Percentiles rank a stretch among this genome's conserved stretches.
phyloP scores from a whole-genome alignment of 2,113 vertebrate species.

The Odocoileus virginianus region DNA sequence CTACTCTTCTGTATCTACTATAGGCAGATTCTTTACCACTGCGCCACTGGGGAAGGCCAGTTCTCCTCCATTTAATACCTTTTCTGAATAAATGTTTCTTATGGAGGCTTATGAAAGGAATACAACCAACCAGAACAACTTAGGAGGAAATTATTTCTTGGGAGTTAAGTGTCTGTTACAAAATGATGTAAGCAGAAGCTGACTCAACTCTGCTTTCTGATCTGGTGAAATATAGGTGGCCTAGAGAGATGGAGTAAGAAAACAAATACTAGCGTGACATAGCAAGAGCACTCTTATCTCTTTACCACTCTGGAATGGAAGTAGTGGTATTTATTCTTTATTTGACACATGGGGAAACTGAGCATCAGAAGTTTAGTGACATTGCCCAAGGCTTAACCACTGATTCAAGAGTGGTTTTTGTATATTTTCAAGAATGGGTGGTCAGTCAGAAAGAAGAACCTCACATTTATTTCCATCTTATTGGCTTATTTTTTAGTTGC shows the following conservation, averaged over 20 bases:
- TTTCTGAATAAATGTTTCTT: background rate
- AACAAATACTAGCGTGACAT: background rate
- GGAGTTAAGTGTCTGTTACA: background rate
- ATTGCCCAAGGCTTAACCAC: background rate
- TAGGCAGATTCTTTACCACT: background rate
- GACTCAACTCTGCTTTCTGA: background rate
- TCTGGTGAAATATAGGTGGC: background rate
- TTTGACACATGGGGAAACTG: background rate
- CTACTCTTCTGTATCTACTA: background rate
- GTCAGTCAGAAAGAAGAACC: background rate
- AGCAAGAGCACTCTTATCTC: background rate
- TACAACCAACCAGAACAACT: background rate
- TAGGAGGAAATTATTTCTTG: constrained; percentile 33
- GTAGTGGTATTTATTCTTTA: background rate
- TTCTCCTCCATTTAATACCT: background rate
- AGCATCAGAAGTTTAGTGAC: background rate
- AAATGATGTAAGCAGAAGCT: background rate
- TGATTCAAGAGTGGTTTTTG: background rate
- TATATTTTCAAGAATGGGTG: background rate
- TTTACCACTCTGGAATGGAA: background rate
- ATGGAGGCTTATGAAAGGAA: background rate
- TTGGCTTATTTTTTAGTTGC: constrained; percentile 1
- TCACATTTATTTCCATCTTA: background rate
- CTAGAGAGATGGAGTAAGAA: background rate
- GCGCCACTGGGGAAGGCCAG: background rate